These are phyloP conservation scores for Phytoseiulus persimilis DNA, from an alignment of 2,888 invertebrate genomes.

Conservation along the genomic window DNA sequence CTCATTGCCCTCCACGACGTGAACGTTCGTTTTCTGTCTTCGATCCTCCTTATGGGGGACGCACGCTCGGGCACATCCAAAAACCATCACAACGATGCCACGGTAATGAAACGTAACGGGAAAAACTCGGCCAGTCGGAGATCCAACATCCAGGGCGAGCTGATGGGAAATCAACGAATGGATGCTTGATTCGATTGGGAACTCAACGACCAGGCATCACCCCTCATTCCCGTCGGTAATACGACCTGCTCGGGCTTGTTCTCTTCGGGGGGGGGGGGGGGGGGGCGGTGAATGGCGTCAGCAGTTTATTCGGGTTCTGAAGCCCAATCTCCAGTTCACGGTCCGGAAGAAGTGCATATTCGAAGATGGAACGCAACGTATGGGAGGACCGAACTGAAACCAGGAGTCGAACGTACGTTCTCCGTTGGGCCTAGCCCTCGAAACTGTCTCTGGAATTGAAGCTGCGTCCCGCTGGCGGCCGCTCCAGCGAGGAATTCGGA, in stretches of 20 bases:
- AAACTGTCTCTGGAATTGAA: too few species aligned
- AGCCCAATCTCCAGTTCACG: too few species aligned
- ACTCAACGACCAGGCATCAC: not conserved
- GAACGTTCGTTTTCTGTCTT: not conserved
- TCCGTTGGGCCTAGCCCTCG: too few species aligned
- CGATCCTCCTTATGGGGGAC: not conserved
- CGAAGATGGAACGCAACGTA: too few species aligned
- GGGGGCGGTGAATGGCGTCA: too few species aligned
- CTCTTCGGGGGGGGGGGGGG: too few species aligned
- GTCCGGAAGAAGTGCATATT: too few species aligned
- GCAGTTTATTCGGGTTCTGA: too few species aligned
- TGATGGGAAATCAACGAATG: not conserved
- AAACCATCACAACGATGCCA: not conserved
- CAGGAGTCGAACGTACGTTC: too few species aligned
- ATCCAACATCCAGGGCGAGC: not conserved
- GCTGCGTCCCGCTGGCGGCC: too few species aligned
- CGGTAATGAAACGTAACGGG: not conserved
- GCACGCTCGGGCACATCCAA: not conserved
- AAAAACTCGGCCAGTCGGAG: not conserved
- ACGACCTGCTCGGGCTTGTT: not conserved
- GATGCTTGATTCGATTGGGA: not conserved
- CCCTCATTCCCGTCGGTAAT: not conserved
- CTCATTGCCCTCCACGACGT: not conserved
- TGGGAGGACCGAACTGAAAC: too few species aligned
- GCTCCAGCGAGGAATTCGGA: too few species aligned